Base-by-base conservation (phyloP, 1,140 invertebrate species). In the Heliconius eleuchia region DNA sequence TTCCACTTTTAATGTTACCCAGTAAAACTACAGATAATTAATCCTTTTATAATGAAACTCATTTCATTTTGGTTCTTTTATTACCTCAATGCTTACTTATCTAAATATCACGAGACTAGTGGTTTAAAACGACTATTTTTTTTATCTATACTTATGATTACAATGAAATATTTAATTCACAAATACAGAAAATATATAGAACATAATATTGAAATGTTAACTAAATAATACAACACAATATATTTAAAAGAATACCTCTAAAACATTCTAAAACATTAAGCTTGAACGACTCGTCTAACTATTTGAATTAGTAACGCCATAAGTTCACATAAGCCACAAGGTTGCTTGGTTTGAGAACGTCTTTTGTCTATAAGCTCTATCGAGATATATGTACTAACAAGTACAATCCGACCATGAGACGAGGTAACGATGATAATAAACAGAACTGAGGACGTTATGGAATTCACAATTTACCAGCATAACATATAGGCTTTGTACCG, bases 291-390 rank as follows among this genome's bases (percentile, higher is more conserved):
- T 87, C 77, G 77, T 80, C 83, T 85, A 83, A 88, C 83, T 82
- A 87, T 88, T 90, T 85, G 83, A 86, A 88, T 83, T 85, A 89
- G 78, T 83, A 90, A 90, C 87, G 84, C 83, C 85, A 86, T 86
- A 87, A 81, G 86, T 88, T 88, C 87, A 89, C 86, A 80, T 76
- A 76, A 57, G 55, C 78, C 74, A 60, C 76, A 73, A 86, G 86
- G 86, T 88, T 87, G 85, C 82, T 86, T 85, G 85, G 85, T 87
- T 89, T 88, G 86, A 89, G 88, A 89, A 91, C 88, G 85, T 88
- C 85, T 87, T 86, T 88, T 90, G 86, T 91, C 85, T 89, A 87
- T 87, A 83, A 86, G 83, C 81, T 83, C 80, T 85, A 77, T 81
- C 77, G 83, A 84, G 83, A 84, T 83, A 83, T 70, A 27, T 84